Evolutionary conservation across 2,797 vertebrate genomes (phyloP).

Genomic region (Ispidina lecontei): DNA sequence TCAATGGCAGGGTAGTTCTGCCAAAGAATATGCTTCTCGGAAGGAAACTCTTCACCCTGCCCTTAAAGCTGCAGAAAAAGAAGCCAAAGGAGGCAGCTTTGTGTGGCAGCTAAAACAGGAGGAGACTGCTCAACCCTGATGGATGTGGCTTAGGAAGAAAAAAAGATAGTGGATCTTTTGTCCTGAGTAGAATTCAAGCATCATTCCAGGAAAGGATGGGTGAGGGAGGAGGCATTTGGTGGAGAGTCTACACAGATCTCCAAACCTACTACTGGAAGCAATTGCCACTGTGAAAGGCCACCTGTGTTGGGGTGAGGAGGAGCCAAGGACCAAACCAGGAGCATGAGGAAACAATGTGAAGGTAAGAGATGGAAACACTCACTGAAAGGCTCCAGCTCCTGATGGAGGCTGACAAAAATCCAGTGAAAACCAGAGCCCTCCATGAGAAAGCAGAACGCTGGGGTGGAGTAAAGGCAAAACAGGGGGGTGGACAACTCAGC

Average conservation of each 20-base stretch:
- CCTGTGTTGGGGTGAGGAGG: accelerated
- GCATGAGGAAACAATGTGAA: accelerated
- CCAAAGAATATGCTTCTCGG: background rate
- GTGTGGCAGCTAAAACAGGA: background rate
- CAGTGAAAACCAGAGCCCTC: too few relatives aligned
- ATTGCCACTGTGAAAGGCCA: background rate
- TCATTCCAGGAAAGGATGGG: background rate
- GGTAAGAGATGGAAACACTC: background rate
- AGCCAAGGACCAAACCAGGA: accelerated
- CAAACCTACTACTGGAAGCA: background rate
- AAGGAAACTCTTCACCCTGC: background rate
- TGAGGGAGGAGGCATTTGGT: background rate
- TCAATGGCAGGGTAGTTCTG: background rate
- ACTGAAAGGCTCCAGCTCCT: background rate
- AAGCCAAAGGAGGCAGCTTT: background rate
- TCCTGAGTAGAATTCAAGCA: background rate
- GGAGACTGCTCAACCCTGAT: background rate
- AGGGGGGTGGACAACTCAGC: background rate
- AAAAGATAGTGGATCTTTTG: background rate
- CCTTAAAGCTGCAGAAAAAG: background rate
- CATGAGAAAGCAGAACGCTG: accelerated
- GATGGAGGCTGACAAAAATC: background rate
- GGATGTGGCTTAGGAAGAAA: background rate
- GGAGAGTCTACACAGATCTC: background rate
- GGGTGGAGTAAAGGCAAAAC: background rate